Evolutionary conservation across 2,888 invertebrate species (phyloP).

Genomic region (Itoplectis maculator): DNA sequence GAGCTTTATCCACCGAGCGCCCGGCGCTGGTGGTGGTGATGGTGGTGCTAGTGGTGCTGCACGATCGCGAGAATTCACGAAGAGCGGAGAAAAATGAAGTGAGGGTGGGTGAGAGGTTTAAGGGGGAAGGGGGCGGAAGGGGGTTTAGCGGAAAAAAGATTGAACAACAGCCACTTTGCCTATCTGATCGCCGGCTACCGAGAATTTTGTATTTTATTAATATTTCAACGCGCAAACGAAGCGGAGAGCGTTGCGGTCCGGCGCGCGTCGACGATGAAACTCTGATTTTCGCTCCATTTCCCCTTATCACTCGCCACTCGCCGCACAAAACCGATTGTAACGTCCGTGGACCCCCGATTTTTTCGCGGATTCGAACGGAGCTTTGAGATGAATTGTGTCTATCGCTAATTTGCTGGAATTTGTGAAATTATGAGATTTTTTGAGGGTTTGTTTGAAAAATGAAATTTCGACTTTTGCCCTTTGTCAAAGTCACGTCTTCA

Average conservation of each 20-base stretch:
- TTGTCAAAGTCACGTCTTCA: too few relatives aligned
- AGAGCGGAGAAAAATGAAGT: not conserved
- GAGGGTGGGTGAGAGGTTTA: too few relatives aligned
- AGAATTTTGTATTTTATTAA: conserved; percentile 16
- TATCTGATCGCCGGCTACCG: conserved; percentile 22
- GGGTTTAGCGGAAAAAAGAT: not conserved
- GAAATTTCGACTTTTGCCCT: too few relatives aligned
- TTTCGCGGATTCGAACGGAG: too few relatives aligned
- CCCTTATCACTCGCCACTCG: not conserved
- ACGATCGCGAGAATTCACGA: conserved; percentile 34
- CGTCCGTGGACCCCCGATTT: too few relatives aligned
- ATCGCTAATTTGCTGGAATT: too few relatives aligned
- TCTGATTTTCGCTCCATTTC: conserved; percentile 1
- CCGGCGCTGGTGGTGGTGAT: too few relatives aligned
- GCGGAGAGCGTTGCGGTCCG: not conserved
- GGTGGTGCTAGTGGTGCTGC: too few relatives aligned
- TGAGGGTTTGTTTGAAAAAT: too few relatives aligned
- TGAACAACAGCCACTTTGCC: conserved; percentile 32
- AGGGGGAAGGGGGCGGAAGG: not conserved
- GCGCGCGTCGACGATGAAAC: not conserved
- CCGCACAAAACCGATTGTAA: not conserved
- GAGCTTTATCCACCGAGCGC: conserved; percentile 22
- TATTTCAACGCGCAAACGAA: not conserved
- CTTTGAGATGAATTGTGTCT: too few relatives aligned
- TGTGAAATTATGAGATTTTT: too few relatives aligned